Conservation (phyloP, 2,797 vertebrate genomes). For the Heliangelus exortis region DNA sequence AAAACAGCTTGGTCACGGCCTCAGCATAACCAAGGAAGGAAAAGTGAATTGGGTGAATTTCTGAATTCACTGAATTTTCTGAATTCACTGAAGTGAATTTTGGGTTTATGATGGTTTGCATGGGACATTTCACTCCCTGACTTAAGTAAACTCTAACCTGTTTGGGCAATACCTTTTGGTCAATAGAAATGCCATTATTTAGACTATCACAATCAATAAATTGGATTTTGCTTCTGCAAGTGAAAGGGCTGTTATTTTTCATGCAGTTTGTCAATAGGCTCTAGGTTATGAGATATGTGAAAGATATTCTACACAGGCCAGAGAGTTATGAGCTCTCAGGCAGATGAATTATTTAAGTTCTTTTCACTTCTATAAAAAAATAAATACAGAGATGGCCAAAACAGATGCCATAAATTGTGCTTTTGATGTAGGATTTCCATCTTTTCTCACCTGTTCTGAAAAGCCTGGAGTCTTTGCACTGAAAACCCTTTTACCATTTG, state of each 20-base stretch:
- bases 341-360: constrained; percentile 74
- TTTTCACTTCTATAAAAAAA: constrained; percentile 66
- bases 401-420: constrained; percentile 51
- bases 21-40: not conserved
- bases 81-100: not conserved
- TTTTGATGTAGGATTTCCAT: constrained; percentile 50
- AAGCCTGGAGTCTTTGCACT: constrained; percentile 16
- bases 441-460: constrained; percentile 55
- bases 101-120: not conserved
- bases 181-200: constrained; percentile 65
- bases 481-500: constrained; percentile 39
- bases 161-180: constrained; percentile 36
- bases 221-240: constrained; percentile 68
- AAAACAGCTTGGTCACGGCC: not conserved
- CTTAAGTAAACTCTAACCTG: constrained; percentile 35
- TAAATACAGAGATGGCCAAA: constrained; percentile 53
- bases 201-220: constrained; percentile 74
- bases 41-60: too few species aligned
- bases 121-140: not conserved
- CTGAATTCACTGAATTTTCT: too few species aligned
- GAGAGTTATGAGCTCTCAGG: constrained; percentile 72
- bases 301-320: constrained; percentile 53
- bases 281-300: constrained; percentile 59
- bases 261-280: constrained; percentile 73
- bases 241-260: constrained; percentile 68